Percentiles rank a stretch among this genome's conserved stretches.
Conservation (phyloP, 2,113 vertebrate genomes). For the Cebus imitator region DNA sequence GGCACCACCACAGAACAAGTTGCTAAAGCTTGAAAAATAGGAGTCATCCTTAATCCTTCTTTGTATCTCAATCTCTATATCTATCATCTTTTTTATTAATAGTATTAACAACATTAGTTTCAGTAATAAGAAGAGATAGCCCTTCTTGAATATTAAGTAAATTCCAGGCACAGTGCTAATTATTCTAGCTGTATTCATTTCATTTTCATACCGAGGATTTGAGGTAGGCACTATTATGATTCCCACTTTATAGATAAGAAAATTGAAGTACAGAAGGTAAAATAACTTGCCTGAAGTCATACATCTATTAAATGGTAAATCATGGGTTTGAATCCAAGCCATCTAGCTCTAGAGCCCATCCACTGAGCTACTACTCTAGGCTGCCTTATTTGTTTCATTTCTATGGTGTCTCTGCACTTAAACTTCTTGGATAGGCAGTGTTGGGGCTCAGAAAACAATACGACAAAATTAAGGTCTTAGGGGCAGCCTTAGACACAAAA, state of each 20-base stretch:
- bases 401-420: background rate
- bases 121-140: background rate
- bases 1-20: background rate
- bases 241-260: background rate
- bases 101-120: background rate
- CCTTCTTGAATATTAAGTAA: background rate
- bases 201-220: background rate
- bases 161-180: background rate
- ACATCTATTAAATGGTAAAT: conserved; percentile 7
- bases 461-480: background rate
- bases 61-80: background rate
- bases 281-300: background rate
- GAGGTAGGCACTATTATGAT: background rate
- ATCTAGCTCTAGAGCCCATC: background rate
- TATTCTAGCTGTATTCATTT: background rate
- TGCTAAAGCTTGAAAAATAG: background rate
- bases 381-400: background rate
- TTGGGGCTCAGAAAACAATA: background rate
- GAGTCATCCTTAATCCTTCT: background rate
- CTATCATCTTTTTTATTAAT: background rate
- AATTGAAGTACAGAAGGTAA: background rate
- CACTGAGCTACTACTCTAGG: background rate
- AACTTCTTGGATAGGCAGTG: background rate
- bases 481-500: background rate
- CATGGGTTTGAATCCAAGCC: background rate